Base-by-base conservation (phyloP, 2,888 invertebrate genomes). In the Arctia plantaginis region DNA sequence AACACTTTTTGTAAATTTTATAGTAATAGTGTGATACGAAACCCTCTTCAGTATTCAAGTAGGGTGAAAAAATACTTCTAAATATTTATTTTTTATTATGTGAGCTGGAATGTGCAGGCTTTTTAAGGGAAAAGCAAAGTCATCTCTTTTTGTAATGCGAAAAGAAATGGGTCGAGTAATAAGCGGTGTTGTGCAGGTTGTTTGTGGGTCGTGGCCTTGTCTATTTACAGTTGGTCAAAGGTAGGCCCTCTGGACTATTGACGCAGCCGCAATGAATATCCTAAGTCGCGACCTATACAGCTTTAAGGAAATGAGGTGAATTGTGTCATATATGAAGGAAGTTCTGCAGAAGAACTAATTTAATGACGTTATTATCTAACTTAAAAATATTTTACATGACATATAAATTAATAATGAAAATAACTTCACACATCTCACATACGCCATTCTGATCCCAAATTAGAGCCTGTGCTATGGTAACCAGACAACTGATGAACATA, bases 81-180 rank as follows among this genome's bases (percentile, higher is more conserved):
- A 90, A 87, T 89, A 86, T 90, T 88, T 89, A 87, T 90, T 88
- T 78, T 44, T 87, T 89, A 85, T 87, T 84, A 83, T 80, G 79
- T 69, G 3, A 47, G 27, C 33, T 64, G 44, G 66, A 75, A 77
- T 76, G 71, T 59, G 74, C 77, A 75, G 76, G 83, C 85, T 87
- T 89, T 89, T 82, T 79, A 82, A 84, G 82, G 77, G 87, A 90
- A 91, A 85, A 82, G 92, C 91, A 77, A 82, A 90, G 91, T 93
- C 93, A 92, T 87, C 83, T 85, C 88, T 88, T 91, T 91, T 91
- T 88, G 39, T 90, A 87, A 84, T 85, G 78, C 91, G 89, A 89
- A 93, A 90, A 89, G 91, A 91, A 90, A 84, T 87, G 82, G 87
- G 87, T 78, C 86, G 83, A 82, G 80, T 85, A 86, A 88, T 87